phyloP scores from a whole-genome alignment of 2,797 vertebrate species.

The Amphiprion clarkii region DNA sequence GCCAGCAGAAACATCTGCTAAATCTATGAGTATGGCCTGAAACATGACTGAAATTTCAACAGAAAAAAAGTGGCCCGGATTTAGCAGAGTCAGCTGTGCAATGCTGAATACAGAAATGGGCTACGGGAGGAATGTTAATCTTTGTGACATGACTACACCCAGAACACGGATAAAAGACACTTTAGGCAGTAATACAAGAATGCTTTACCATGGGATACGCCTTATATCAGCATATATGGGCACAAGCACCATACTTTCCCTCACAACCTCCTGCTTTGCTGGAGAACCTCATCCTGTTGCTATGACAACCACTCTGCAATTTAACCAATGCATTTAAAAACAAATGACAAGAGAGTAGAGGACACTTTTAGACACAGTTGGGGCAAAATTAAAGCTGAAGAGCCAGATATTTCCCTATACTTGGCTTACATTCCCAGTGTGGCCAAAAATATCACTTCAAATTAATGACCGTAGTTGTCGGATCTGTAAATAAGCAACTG shows the following conservation, averaged over 20 bases:
- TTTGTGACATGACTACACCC: slow-evolving; percentile 31
- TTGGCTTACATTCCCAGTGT: background rate
- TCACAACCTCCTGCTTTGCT: slow-evolving; percentile 4
- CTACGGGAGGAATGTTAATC: slow-evolving; percentile 31
- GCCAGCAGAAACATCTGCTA: slow-evolving; percentile 75
- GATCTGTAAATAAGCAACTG: background rate
- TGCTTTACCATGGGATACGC: background rate
- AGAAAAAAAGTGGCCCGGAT: slow-evolving; percentile 45
- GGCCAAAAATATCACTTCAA: background rate
- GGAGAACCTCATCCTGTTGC: slow-evolving; percentile 21
- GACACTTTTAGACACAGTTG: no score
- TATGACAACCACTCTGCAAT: slow-evolving; percentile 22
- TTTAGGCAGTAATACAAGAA: slow-evolving; percentile 24
- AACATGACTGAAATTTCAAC: slow-evolving; percentile 44
- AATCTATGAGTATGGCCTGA: slow-evolving; percentile 60
- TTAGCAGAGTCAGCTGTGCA: slow-evolving; percentile 62
- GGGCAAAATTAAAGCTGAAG: background rate
- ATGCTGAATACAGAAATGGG: slow-evolving; percentile 29
- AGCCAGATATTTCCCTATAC: background rate
- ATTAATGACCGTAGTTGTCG: no score
- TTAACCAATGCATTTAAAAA: background rate
- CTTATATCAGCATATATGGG: slow-evolving; percentile 9
- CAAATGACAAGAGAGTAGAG: background rate
- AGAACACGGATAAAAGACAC: slow-evolving; percentile 18
- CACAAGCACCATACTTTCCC: background rate